Percentiles rank a stretch among this genome's conserved stretches.
Conservation (phyloP, 1,140 invertebrate genomes). For the Argopecten irradians region DNA sequence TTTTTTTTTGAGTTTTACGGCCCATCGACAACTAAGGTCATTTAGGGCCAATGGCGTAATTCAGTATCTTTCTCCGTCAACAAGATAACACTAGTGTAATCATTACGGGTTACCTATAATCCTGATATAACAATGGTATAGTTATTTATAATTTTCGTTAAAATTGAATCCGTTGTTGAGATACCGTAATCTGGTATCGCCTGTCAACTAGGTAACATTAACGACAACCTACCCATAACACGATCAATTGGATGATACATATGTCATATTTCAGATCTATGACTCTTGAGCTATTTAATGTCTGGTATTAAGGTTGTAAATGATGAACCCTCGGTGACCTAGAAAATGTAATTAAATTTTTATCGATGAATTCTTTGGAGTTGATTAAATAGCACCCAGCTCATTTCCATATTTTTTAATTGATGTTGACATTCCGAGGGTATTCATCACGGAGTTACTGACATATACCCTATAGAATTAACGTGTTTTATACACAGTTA, state of each 20-base stretch:
- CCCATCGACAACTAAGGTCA: too few species aligned
- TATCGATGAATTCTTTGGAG: not conserved
- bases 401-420: not conserved
- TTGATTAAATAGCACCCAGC: not conserved
- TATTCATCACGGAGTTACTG: not conserved
- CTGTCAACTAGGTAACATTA: not conserved
- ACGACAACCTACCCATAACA: not conserved
- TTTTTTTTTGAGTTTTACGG: too few species aligned
- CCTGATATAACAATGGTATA: too few species aligned
- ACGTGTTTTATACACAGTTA: not conserved
- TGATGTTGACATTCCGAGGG: not conserved
- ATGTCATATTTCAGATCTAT: not conserved
- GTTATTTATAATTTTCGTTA: not conserved
- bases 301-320: not conserved
- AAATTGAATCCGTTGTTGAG: not conserved
- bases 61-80: too few species aligned
- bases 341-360: slow-evolving; percentile 19
- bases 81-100: too few species aligned
- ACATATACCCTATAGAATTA: not conserved
- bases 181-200: not conserved
- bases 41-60: too few species aligned
- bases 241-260: not conserved
- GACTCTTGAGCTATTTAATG: not conserved
- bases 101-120: too few species aligned
- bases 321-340: not conserved